A percentile compares a stretch with the other conserved stretches of the same genome.
phyloP scores from a whole-genome alignment of 2,888 invertebrate genomes.

The Cyaniris semiargus region DNA sequence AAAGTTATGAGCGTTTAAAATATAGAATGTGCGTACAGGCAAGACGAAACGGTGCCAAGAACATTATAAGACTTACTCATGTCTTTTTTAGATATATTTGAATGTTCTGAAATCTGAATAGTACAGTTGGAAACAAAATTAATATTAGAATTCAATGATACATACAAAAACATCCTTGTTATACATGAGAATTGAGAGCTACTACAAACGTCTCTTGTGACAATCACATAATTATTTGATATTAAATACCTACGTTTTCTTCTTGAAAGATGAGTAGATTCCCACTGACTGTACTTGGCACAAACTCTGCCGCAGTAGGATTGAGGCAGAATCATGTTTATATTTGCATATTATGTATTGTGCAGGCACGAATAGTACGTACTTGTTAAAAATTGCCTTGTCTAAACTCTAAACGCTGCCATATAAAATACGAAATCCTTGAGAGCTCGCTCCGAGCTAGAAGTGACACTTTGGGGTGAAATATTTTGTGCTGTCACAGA shows the following conservation, averaged over 20 bases:
- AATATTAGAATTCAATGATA: not conserved
- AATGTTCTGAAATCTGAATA: slow-evolving; percentile 14
- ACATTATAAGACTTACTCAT: slow-evolving; percentile 4
- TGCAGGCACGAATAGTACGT: slow-evolving; percentile 26
- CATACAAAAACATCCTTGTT: not conserved
- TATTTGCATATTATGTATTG: slow-evolving; percentile 37
- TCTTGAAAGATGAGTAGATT: not conserved
- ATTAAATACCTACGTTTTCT: not conserved
- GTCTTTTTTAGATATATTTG: slow-evolving; percentile 31
- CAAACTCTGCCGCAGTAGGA: slow-evolving; percentile 26
- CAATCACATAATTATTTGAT: not conserved
- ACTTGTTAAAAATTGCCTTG: slow-evolving; percentile 25
- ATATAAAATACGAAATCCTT: slow-evolving; percentile 15
- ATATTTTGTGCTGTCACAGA: slow-evolving; percentile 8
- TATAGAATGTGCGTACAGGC: slow-evolving; percentile 23
- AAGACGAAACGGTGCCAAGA: slow-evolving; percentile 30
- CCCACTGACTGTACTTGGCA: slow-evolving; percentile 23
- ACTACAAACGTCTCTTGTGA: not conserved
- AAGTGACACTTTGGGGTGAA: not conserved
- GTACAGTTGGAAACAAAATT: not conserved
- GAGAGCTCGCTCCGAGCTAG: slow-evolving; percentile 5
- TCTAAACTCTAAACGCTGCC: slow-evolving; percentile 17
- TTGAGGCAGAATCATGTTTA: slow-evolving; percentile 38
- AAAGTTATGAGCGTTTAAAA: slow-evolving; percentile 25
- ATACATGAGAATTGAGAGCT: not conserved